phyloP scores from a whole-genome alignment of 2,888 invertebrate genomes.

The Diaprepes abbreviatus region DNA sequence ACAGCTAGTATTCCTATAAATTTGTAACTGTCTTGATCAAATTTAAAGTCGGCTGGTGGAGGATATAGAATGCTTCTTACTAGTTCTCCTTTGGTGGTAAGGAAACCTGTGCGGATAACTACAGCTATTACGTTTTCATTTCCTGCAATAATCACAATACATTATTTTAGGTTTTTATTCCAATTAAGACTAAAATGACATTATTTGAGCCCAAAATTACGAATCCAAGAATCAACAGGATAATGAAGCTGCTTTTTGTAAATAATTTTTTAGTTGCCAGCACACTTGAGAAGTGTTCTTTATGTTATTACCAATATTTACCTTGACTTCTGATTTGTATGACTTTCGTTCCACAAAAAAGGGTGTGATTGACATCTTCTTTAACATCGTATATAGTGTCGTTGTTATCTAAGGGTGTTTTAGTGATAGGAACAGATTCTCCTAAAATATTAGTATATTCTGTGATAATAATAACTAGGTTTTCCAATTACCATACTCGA shows the following conservation, averaged over 20 bases:
- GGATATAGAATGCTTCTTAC: constrained; percentile 96
- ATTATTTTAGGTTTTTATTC: too few species aligned
- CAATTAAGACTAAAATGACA: too few species aligned
- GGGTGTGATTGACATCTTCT: constrained; percentile 87
- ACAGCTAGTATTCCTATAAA: constrained; percentile 86
- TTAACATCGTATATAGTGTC: constrained; percentile 79
- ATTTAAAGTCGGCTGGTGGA: constrained; percentile 96
- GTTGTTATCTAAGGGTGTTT: constrained; percentile 85
- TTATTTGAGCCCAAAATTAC: too few species aligned
- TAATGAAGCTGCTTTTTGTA: too few species aligned
- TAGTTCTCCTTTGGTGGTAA: constrained; percentile 88
- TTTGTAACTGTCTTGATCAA: constrained; percentile 93
- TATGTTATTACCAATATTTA: too few species aligned
- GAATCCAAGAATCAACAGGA: too few species aligned
- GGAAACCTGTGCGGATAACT: constrained; percentile 88
- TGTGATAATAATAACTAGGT: too few species aligned
- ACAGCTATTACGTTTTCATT: constrained; percentile 70
- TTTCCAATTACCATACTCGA: too few species aligned
- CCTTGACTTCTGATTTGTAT: constrained; percentile 86
- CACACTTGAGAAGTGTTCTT: too few species aligned
- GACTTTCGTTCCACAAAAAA: constrained; percentile 92
- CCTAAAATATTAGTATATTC: too few species aligned
- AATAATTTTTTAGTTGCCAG: too few species aligned
- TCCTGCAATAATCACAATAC: too few species aligned
- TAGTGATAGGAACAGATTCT: constrained; percentile 72